These are phyloP conservation scores for Hylomyscus alleni DNA, from an alignment of 2,797 vertebrate genomes.

Conservation along the genomic window DNA sequence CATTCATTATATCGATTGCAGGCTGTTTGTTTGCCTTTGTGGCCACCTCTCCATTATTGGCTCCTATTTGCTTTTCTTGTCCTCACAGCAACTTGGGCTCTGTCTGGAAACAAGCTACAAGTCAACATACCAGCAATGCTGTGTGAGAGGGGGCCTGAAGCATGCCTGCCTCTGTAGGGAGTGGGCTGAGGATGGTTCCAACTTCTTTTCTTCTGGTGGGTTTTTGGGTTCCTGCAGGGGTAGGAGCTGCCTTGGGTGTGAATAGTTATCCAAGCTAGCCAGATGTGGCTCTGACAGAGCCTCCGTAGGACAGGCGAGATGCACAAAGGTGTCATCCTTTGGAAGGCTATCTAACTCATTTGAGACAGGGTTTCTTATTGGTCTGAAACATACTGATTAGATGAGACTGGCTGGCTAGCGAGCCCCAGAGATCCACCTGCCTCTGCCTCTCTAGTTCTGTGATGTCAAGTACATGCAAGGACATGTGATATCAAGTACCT, in stretches of 20 bases:
- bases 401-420: background rate
- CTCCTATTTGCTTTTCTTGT: conserved; percentile 43
- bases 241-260: background rate
- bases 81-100: background rate
- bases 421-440: background rate
- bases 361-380: background rate
- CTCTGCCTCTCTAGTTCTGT: background rate
- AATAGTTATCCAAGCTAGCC: background rate
- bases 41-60: conserved; percentile 1
- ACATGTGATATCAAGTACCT: background rate
- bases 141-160: fast-evolving
- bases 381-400: background rate
- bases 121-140: background rate
- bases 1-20: conserved; percentile 18
- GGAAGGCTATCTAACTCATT: background rate
- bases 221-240: background rate
- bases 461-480: background rate
- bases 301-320: background rate
- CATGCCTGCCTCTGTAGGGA: background rate
- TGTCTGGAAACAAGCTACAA: background rate
- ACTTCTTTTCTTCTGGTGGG: background rate
- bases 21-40: background rate
- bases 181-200: background rate
- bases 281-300: background rate
- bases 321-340: background rate